These are phyloP conservation scores for Tipula confusa DNA, from an alignment of 2,888 invertebrate species.

Conservation along the genomic window DNA sequence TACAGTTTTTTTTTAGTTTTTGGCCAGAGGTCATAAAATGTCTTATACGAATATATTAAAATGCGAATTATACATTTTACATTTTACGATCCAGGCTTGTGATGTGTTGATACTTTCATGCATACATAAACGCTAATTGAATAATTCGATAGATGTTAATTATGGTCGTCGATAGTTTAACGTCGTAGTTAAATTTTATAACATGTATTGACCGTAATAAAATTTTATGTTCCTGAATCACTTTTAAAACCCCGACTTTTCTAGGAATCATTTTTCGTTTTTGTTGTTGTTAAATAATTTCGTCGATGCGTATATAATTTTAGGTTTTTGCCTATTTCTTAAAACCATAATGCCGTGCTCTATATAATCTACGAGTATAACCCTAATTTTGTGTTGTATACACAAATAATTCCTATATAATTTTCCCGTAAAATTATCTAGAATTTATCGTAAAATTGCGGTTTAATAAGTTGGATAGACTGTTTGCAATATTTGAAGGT, in stretches of 20 bases:
- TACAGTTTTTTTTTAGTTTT: not conserved
- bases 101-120: not conserved
- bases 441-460: not conserved
- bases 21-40: constrained; percentile 7
- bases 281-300: not conserved
- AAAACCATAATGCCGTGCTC: not conserved
- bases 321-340: not conserved
- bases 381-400: not conserved
- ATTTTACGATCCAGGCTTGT: not conserved
- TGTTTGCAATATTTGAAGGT: no score
- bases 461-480: no score
- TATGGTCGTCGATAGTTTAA: not conserved
- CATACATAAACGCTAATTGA: not conserved
- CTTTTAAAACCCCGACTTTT: not conserved
- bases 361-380: not conserved
- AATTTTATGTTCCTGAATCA: not conserved
- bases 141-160: not conserved
- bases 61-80: not conserved
- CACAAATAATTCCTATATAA: not conserved
- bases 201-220: not conserved
- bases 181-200: not conserved
- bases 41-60: no score
- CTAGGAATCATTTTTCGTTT: not conserved
- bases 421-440: not conserved
- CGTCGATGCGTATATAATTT: not conserved